Conservation (phyloP, 2,797 vertebrate genomes). For the Lagothrix lagotricha region DNA sequence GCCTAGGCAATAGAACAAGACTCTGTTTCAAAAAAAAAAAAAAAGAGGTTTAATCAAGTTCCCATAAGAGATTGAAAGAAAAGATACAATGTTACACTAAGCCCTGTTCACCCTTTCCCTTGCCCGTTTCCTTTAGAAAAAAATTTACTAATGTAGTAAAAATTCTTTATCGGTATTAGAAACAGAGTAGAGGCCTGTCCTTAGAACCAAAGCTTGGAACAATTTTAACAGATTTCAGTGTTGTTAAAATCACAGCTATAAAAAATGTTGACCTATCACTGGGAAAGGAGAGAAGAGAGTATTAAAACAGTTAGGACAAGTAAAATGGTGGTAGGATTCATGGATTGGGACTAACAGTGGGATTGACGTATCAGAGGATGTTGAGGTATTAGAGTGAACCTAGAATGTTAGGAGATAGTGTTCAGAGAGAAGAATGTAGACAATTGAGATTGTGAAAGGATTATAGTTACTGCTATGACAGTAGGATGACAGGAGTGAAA, state of each 20-base stretch:
- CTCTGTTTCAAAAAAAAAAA: too few species aligned
- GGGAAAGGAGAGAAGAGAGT: background rate
- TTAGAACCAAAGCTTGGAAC: background rate
- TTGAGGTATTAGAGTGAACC: background rate
- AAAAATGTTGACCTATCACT: background rate
- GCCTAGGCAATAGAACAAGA: too few species aligned
- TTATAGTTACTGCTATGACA: background rate
- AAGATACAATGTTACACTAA: background rate
- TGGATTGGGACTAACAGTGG: background rate
- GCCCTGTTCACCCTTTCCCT: background rate
- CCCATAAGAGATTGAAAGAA: constrained; percentile 5
- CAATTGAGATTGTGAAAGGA: background rate
- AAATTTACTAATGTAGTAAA: background rate
- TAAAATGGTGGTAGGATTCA: background rate
- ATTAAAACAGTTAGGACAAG: background rate
- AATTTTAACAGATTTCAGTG: background rate
- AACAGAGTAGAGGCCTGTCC: background rate
- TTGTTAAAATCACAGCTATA: background rate
- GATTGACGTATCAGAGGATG: background rate
- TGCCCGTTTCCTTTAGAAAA: background rate
- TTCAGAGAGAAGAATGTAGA: background rate
- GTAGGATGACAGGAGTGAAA: background rate
- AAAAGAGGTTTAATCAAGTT: background rate
- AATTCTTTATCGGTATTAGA: background rate
- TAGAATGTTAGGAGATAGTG: background rate